Conservation (phyloP, 2,888 invertebrate genomes). For the Nomada fabriciana region DNA sequence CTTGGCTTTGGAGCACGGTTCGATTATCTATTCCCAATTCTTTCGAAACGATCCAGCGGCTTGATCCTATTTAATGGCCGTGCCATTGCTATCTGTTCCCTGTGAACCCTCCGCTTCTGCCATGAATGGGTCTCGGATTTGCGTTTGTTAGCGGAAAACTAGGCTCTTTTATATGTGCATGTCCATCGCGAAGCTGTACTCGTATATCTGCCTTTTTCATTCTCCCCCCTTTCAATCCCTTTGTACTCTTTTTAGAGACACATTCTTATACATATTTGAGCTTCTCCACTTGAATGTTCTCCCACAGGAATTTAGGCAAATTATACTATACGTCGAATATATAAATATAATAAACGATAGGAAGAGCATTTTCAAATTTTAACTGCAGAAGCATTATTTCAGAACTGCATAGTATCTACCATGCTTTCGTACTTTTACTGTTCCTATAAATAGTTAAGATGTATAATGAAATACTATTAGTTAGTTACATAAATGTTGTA, state of each 20-base stretch:
- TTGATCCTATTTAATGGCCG: constrained; percentile 76
- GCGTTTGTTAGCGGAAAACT: constrained; percentile 74
- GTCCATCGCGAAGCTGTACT: constrained; percentile 52
- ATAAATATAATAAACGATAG: no score
- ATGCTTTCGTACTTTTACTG: no score
- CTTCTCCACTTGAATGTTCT: neutral
- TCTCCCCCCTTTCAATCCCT: neutral
- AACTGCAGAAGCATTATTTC: neutral
- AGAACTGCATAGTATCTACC: no score
- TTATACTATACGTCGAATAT: neutral
- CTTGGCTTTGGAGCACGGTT: constrained; percentile 60
- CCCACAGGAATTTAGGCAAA: neutral
- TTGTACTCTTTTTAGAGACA: constrained; percentile 1
- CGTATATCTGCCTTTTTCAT: constrained; percentile 23
- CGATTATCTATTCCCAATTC: constrained; percentile 76
- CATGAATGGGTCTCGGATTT: constrained; percentile 75
- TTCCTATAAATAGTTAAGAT: no score
- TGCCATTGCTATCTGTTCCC: constrained; percentile 66
- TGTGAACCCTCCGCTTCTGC: constrained; percentile 64
- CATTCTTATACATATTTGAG: constrained; percentile 10
- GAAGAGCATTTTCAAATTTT: neutral
- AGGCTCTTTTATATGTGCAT: constrained; percentile 72
- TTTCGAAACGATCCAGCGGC: constrained; percentile 73
- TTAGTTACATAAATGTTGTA: no score
- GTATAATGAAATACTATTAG: no score